A percentile compares a stretch with the other conserved stretches of the same genome.
These are phyloP conservation scores for Pomatostomus ruficeps DNA, from an alignment of 2,113 vertebrate genomes.

Conservation along the genomic window DNA sequence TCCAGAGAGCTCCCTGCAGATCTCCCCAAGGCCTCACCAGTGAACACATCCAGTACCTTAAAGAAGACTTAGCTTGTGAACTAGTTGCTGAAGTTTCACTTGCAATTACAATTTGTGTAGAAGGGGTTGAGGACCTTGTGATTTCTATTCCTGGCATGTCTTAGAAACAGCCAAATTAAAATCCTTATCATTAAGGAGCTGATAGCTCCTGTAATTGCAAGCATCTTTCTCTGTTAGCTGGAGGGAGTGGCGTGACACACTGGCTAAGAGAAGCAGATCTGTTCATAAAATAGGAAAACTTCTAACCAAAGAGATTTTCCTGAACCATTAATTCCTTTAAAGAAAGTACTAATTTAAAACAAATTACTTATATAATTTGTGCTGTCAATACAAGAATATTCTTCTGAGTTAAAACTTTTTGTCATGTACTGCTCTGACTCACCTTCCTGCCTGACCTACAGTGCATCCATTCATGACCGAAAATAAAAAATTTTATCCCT, in stretches of 20 bases:
- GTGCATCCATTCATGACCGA: neutral
- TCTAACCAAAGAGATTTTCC: neutral
- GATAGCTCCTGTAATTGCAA: constrained; percentile 17
- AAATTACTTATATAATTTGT: neutral
- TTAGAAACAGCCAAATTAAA: constrained; percentile 43
- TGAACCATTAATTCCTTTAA: neutral
- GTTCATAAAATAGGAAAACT: neutral
- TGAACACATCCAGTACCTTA: neutral
- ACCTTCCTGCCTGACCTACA: neutral
- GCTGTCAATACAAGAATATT: neutral
- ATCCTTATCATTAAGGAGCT: constrained; percentile 26
- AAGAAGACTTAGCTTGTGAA: neutral
- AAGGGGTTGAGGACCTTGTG: neutral
- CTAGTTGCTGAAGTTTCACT: neutral
- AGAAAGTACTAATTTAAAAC: neutral
- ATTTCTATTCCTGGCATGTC: constrained; percentile 17
- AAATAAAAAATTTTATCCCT: neutral
- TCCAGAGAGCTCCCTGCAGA: neutral
- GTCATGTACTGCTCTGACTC: neutral
- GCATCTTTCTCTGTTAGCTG: neutral
- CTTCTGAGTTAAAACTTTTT: neutral
- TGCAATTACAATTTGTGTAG: neutral
- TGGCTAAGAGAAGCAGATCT: neutral
- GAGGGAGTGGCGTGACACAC: neutral
- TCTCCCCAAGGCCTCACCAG: neutral